phyloP scores from a whole-genome alignment of 2,113 vertebrate genomes.

The Euleptes europaea region DNA sequence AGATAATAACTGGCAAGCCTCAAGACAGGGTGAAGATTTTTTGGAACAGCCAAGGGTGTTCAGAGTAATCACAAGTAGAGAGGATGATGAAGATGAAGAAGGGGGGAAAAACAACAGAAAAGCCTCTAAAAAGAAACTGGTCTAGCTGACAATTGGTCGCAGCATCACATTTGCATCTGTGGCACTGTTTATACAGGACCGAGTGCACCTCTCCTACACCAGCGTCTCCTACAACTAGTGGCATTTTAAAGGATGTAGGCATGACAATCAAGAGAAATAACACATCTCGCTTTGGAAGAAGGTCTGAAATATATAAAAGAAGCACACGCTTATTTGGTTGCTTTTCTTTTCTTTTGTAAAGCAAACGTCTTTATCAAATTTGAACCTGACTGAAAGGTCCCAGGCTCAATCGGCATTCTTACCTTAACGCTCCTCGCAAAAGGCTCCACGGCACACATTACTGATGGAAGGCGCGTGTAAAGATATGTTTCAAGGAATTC shows the following conservation, averaged over 20 bases:
- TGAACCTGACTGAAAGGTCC: slow-evolving; percentile 71
- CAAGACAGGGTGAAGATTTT: slow-evolving; percentile 88
- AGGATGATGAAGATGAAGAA: slow-evolving; percentile 43
- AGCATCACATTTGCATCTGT: slow-evolving; percentile 65
- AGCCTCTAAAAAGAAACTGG: slow-evolving; percentile 55
- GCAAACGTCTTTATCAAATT: slow-evolving; percentile 58
- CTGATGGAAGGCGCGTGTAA: slow-evolving; percentile 65
- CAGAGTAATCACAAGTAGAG: slow-evolving; percentile 64
- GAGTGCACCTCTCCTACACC: slow-evolving; percentile 65
- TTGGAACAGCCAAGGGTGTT: slow-evolving; percentile 82
- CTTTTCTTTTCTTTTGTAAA: not conserved
- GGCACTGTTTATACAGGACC: slow-evolving; percentile 70
- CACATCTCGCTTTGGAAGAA: slow-evolving; percentile 57
- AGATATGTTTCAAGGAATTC: slow-evolving; percentile 66
- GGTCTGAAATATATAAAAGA: slow-evolving; percentile 46
- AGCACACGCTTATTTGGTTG: slow-evolving; percentile 25
- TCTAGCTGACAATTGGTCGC: slow-evolving; percentile 58
- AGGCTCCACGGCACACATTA: slow-evolving; percentile 65
- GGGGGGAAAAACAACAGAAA: slow-evolving; percentile 48
- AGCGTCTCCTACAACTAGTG: slow-evolving; percentile 62
- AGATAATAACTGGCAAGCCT: slow-evolving; percentile 87
- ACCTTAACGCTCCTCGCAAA: slow-evolving; percentile 72
- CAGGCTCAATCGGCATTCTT: slow-evolving; percentile 71
- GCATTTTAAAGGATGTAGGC: slow-evolving; percentile 59
- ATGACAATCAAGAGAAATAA: slow-evolving; percentile 66